Conservation (phyloP, 2,113 vertebrate species). For the Hydrolagus affinis region DNA sequence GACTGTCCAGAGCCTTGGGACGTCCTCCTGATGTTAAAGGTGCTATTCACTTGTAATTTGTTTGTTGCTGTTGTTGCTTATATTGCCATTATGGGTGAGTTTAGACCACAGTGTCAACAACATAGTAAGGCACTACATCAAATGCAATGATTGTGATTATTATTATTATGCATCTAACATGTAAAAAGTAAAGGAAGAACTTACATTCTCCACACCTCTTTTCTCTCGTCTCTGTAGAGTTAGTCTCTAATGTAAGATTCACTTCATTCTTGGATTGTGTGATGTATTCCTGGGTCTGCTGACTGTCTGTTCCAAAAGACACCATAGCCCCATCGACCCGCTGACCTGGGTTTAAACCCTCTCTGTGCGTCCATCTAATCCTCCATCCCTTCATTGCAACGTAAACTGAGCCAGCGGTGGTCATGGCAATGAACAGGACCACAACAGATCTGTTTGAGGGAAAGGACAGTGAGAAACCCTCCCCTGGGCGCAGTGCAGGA, state of each 20-base stretch:
- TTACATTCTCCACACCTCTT: slow-evolving; percentile 38
- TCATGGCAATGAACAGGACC: slow-evolving; percentile 52
- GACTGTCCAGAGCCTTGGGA: too few species aligned
- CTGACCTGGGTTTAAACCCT: slow-evolving; percentile 37
- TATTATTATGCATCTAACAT: not conserved
- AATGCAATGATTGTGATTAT: too few species aligned
- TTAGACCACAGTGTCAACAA: too few species aligned
- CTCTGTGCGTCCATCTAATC: slow-evolving; percentile 36
- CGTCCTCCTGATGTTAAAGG: too few species aligned
- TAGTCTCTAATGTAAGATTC: not conserved
- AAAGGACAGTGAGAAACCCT: slow-evolving; percentile 6
- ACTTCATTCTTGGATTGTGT: slow-evolving; percentile 25
- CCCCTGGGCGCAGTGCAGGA: not conserved
- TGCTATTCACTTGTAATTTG: too few species aligned
- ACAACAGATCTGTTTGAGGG: slow-evolving; percentile 55
- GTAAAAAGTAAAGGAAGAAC: slow-evolving; percentile 14
- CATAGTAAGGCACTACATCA: too few species aligned
- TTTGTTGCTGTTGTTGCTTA: too few species aligned
- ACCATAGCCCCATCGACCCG: slow-evolving; percentile 49
- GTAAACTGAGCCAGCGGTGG: slow-evolving; percentile 55
- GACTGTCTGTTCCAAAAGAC: slow-evolving; percentile 34
- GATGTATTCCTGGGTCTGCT: slow-evolving; percentile 30
- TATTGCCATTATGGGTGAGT: too few species aligned
- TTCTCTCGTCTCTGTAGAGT: slow-evolving; percentile 28
- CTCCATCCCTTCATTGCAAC: slow-evolving; percentile 41